Conservation (phyloP, 2,888 invertebrate species). For the Dryocosmus kuriphilus region DNA sequence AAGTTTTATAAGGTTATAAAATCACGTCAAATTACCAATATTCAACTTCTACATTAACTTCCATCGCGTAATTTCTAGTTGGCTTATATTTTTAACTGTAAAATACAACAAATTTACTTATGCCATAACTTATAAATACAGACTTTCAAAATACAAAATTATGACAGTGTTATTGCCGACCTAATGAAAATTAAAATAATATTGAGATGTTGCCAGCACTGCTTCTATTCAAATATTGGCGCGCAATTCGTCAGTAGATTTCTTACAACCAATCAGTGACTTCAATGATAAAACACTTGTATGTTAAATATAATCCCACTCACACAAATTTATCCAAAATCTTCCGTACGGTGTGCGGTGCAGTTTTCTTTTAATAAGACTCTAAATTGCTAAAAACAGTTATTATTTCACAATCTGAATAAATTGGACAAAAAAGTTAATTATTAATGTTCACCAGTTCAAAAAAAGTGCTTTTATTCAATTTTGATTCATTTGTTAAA, state of each 20-base stretch:
- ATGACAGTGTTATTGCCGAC: neutral
- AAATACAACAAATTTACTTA: neutral
- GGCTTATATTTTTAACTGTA: neutral
- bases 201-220: neutral
- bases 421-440: neutral
- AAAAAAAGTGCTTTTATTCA: neutral
- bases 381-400: neutral
- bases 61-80: slow-evolving; percentile 39
- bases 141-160: neutral
- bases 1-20: neutral
- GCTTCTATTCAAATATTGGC: neutral
- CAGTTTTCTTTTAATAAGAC: neutral
- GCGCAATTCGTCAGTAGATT: neutral
- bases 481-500: neutral
- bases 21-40: slow-evolving; percentile 79
- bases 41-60: slow-evolving; percentile 80
- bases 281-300: slow-evolving; percentile 4
- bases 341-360: neutral
- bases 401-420: neutral
- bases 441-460: neutral
- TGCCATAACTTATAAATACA: too few species aligned
- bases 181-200: neutral
- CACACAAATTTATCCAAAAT: neutral
- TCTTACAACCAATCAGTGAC: slow-evolving; percentile 17
- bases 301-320: neutral